Evolutionary conservation across 37 sponge, comb jelly and placozoan genomes (phyloP).

Genomic region (Spongilla lacustris): DNA sequence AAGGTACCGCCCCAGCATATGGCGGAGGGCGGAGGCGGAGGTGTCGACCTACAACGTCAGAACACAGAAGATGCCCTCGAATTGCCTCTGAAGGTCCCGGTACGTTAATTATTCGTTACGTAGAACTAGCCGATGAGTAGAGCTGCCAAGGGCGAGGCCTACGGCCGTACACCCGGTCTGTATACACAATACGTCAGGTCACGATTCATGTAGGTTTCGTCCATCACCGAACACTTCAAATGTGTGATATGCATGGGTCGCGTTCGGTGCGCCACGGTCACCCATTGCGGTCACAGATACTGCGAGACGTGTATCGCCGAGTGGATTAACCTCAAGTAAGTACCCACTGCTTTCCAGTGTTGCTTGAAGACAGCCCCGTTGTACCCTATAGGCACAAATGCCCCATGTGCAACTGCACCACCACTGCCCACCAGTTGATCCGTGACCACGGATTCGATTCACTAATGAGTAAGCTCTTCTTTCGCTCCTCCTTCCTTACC

Average conservation of each 20-base stretch:
- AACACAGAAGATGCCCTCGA: not conserved
- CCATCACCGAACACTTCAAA: constrained; percentile 55
- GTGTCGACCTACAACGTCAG: not conserved
- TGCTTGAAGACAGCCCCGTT: not conserved
- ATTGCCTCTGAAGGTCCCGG: not conserved
- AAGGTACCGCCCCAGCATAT: too few species aligned
- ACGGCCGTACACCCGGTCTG: too few species aligned
- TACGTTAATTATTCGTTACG: not conserved
- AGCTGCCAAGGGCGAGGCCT: too few species aligned
- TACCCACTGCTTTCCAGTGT: not conserved
- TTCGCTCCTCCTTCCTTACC: not conserved
- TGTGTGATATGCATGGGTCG: constrained; percentile 67
- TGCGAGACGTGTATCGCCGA: constrained; percentile 75
- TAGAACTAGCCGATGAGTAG: too few species aligned
- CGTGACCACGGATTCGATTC: constrained; percentile 65
- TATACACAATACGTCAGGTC: too few species aligned
- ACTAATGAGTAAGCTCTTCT: constrained; percentile 32
- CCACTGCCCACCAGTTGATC: constrained; percentile 31
- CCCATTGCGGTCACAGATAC: constrained; percentile 73
- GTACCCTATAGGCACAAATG: constrained; percentile 60
- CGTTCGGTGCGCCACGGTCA: constrained; percentile 33
- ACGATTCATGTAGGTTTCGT: constrained; percentile 28
- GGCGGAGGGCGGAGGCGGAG: not conserved
- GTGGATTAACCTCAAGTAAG: constrained; percentile 64
- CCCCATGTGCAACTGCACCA: constrained; percentile 40